Conservation (phyloP, 2,888 invertebrate genomes). For the Petrolisthes cinctipes region DNA sequence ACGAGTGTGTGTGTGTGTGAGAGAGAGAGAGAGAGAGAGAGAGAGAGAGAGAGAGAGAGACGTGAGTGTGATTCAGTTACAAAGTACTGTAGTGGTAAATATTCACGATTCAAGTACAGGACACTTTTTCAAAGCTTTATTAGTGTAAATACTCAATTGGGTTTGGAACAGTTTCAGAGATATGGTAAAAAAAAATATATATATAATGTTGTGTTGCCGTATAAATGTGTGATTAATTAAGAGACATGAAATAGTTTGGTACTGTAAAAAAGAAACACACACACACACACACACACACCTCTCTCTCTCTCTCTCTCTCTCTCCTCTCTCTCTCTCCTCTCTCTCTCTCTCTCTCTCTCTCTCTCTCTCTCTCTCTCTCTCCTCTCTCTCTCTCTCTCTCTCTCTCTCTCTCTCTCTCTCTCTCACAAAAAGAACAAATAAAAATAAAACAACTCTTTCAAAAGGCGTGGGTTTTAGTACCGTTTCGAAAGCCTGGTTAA, state of each 20-base stretch:
- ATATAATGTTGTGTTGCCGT: too few relatives aligned
- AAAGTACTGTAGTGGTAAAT: neutral
- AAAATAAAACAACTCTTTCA: too few relatives aligned
- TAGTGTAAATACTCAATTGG: too few relatives aligned
- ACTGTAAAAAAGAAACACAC: neutral
- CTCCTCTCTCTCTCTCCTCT: slow-evolving; percentile 1
- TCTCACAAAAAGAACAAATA: neutral
- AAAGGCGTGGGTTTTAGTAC: neutral
- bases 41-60: too few relatives aligned
- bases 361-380: neutral
- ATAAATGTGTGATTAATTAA: too few relatives aligned
- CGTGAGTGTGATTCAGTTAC: neutral
- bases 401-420: slow-evolving; percentile 3
- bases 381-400: neutral
- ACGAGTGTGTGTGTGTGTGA: too few relatives aligned
- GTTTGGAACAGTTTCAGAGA: too few relatives aligned
- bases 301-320: slow-evolving; percentile 11
- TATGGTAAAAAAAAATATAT: too few relatives aligned
- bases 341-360: neutral
- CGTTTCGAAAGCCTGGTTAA: neutral
- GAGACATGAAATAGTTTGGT: too few relatives aligned
- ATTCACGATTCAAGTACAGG: too few relatives aligned
- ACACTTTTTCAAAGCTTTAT: too few relatives aligned
- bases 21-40: neutral
- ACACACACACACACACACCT: too few relatives aligned